phyloP scores from a whole-genome alignment of 2,113 vertebrate species.

The Tricholaema leucomelas region DNA sequence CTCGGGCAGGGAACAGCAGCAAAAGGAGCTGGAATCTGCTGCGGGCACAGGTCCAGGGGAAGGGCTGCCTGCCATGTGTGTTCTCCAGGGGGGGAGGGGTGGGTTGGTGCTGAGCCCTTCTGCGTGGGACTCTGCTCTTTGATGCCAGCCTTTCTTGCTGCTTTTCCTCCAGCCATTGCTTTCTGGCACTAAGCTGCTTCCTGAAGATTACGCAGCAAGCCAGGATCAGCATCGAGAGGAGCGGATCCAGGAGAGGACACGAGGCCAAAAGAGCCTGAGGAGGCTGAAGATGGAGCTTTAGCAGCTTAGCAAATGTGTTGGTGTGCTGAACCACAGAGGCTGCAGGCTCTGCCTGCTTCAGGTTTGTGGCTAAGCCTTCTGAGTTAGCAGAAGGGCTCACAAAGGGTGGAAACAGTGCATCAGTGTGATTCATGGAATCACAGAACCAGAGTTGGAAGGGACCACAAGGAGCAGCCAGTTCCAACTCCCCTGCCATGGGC shows the following conservation, averaged over 20 bases:
- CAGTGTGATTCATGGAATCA: not conserved
- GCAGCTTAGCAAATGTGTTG: not conserved
- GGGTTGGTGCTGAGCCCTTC: not conserved
- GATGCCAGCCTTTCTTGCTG: not conserved
- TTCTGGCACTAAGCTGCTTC: slow-evolving; percentile 8
- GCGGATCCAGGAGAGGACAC: not conserved
- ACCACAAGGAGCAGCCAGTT: no score
- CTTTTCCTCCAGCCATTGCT: not conserved
- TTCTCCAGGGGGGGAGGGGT: not conserved
- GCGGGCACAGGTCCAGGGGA: not conserved
- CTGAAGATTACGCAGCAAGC: not conserved
- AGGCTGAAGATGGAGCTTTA: not conserved
- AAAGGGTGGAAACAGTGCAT: not conserved
- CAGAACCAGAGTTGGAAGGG: no score
- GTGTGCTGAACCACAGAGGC: not conserved
- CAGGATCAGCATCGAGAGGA: not conserved
- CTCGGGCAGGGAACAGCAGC: not conserved
- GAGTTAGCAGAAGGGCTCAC: not conserved
- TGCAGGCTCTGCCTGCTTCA: not conserved
- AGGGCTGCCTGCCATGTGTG: not conserved
- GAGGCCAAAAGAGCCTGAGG: not conserved
- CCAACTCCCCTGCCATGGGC: no score
- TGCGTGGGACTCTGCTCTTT: not conserved
- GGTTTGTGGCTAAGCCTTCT: not conserved
- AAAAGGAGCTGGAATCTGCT: not conserved